Base-by-base conservation (phyloP, 1,140 invertebrate species). In the Zaprionus vittiger region DNA sequence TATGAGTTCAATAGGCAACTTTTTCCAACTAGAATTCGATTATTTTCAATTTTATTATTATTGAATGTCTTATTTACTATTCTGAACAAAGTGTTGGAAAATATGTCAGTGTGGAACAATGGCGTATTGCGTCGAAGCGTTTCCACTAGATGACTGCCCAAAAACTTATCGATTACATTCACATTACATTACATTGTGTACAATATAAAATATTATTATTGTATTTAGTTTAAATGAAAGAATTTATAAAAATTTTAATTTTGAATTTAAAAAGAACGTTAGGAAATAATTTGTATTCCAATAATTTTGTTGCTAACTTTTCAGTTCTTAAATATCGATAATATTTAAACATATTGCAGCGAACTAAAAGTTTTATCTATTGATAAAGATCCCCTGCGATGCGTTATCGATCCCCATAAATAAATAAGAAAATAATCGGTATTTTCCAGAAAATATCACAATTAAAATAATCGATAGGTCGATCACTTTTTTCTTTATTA, bases 51-150 rank as follows among this genome's bases (percentile, higher is more conserved):
- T 67, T 59, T 66, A 59, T 59, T 47, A 20, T 41, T 55, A 70
- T 61, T 63, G 44, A 52, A 47, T 67, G 34, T 63, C 49, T 64
- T 75, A 75, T 75, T 75, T 75, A 75, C 73, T 70, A 70, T 75
- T 64, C 69, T 52, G 24, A n/a, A 26, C 34, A 22, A 5, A 71
- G 73, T 63, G 31, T 59, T 74, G 72, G 52, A 49, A 31, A 74
- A 52, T 37, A 38, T 62, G 15, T 62, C 34, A 61, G 31, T 70
- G 47, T 55, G 37, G 22, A 56, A 54, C 44, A 57, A 65, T 55
- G 37, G 56, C 14, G n/a, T 26, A 64, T 24, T 22, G n/a, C n/a
- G 17, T 24, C 9, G 11, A 52, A 52, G 12, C 11, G 47, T 52
- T 52, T 24, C 11, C 47, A 52, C 47, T 52, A 22, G 20, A 2